Base-by-base conservation (phyloP, 1,140 invertebrate genomes). In the Doryteuthis pealeii region DNA sequence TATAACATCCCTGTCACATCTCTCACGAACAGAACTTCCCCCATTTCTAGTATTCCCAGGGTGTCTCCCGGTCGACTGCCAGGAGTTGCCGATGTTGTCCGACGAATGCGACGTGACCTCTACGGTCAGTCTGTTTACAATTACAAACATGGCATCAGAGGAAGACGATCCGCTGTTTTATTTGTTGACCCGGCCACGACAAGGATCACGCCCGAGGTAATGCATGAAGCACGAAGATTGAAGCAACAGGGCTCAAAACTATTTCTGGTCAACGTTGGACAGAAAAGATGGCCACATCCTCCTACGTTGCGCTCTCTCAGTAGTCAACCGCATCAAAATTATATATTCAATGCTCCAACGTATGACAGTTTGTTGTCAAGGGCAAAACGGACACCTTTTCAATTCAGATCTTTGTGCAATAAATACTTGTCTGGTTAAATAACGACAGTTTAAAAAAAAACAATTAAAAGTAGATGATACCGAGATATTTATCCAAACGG, bases 311-410 rank as follows among this genome's bases (percentile, higher is more conserved):
- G 18, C 18, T 62, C 54, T 12, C 26, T 62, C 22, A 62, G 54
- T 28, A 62, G 54, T 62, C 54, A 62, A 62, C 54, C 54, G 54
- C 26, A 62, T 62, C 54, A 62, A 6, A 62, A 18, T 22, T 62
- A 62, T 8, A 62, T 6, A 5, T 62, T n/a, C 54, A 62, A 6
- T 62, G 54, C 54, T 6, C 54, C 54, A 22, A 62, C 18, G 18
- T 62, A 62, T 18, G 26, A 62, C 18, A 5, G 18, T 6, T 62
- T 62, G 26, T 22, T 62, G 26, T 28, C 18, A 5, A 62, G 54
- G 18, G 54, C 18, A 6, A 28, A 62, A 22, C 26, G 26, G 18
- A 5, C 22, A 15, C 54, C 54, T 62, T 62, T 62, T 28, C 54
- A 62, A 22, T 62, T n/a, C 54, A 62, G 54, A 62, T n/a, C 18